A percentile compares a stretch with the other conserved stretches of the same genome.
phyloP scores from a whole-genome alignment of 2,113 vertebrate genomes.

The Pseudopodoces humilis region DNA sequence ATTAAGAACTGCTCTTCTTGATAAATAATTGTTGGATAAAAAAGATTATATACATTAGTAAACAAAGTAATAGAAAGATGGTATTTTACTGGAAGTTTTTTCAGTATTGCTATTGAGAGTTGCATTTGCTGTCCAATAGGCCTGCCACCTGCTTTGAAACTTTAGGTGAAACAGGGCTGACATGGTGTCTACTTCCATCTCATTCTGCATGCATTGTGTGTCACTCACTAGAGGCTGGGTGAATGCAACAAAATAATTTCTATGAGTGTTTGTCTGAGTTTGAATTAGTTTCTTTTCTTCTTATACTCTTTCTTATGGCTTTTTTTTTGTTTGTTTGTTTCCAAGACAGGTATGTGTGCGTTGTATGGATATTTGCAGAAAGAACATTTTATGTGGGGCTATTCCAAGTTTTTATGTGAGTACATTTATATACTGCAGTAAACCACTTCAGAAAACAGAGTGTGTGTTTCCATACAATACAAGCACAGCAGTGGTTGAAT shows the following conservation, averaged over 20 bases:
- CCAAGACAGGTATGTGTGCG: background rate
- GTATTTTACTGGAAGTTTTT: background rate
- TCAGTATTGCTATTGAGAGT: background rate
- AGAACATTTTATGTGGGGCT: background rate
- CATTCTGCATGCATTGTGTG: background rate
- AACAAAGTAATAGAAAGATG: background rate
- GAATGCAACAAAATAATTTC: background rate
- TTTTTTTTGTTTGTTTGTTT: background rate
- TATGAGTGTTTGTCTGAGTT: background rate
- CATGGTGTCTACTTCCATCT: background rate
- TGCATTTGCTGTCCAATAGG: background rate
- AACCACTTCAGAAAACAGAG: background rate
- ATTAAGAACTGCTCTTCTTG: background rate
- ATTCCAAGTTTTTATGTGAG: background rate
- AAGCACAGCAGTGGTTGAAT: background rate
- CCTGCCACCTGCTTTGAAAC: background rate
- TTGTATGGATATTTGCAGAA: background rate
- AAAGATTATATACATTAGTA: background rate
- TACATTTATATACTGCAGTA: background rate
- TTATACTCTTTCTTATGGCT: background rate
- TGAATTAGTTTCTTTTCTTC: background rate
- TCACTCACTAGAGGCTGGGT: background rate
- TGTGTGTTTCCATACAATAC: background rate
- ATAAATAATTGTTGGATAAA: background rate
- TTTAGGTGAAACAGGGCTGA: background rate